Percentiles rank a stretch among this genome's conserved stretches.
Evolutionary conservation across 2,888 invertebrate species (phyloP).

Genomic region (Lymantria monacha): DNA sequence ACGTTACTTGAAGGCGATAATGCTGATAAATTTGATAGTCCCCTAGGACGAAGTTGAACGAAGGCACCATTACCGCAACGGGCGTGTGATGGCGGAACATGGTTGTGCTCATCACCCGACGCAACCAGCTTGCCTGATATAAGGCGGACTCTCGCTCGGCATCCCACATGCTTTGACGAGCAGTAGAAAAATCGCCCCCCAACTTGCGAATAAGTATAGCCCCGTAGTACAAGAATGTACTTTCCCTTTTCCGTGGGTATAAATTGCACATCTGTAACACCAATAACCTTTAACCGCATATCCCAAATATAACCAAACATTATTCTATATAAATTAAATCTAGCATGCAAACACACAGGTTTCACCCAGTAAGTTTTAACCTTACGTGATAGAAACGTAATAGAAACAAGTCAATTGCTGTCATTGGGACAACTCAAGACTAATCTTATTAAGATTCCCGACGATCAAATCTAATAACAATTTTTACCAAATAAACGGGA

Average conservation of each 20-base stretch:
- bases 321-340: not conserved
- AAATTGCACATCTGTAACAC: conserved; percentile 73
- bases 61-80: conserved; percentile 77
- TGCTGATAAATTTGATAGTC: conserved; percentile 28
- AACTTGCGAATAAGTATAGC: conserved; percentile 76
- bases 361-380: not conserved
- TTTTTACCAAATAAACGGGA: too few relatives aligned
- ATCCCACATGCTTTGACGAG: conserved; percentile 76
- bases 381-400: too few relatives aligned
- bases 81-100: conserved; percentile 73
- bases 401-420: too few relatives aligned
- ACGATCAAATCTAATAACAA: too few relatives aligned
- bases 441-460: too few relatives aligned
- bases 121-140: conserved; percentile 65
- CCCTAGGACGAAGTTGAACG: conserved; percentile 68
- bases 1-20: conserved; percentile 37
- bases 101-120: conserved; percentile 70
- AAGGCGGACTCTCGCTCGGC: conserved; percentile 67
- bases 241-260: conserved; percentile 79
- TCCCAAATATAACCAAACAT: not conserved
- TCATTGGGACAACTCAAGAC: too few relatives aligned
- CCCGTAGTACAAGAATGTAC: conserved; percentile 71
- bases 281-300: conserved; percentile 3
- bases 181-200: conserved; percentile 78
- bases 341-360: not conserved